phyloP scores from a whole-genome alignment of 1,140 invertebrate genomes.

The Brachionus paranguensis region DNA sequence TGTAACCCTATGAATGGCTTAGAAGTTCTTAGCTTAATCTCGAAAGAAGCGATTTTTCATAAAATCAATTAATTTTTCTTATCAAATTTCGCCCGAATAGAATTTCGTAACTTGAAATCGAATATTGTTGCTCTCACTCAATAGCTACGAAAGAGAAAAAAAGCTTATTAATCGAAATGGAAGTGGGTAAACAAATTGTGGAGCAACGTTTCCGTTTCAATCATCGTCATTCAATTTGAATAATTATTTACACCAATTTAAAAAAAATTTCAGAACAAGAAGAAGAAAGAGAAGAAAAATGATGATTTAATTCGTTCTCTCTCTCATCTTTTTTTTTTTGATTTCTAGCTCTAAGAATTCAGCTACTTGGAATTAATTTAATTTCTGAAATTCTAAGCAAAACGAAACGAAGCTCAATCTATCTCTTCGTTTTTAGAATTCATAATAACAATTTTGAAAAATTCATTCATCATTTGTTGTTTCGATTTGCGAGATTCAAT shows the following conservation, averaged over 20 bases:
- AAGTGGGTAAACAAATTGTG: neutral
- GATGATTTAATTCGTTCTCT: conserved; percentile 27
- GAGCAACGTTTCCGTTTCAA: conserved; percentile 10
- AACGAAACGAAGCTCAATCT: neutral
- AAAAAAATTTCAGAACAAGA: neutral
- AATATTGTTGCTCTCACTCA: conserved; percentile 24
- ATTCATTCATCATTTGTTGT: conserved; percentile 38
- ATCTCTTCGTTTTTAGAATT: conserved; percentile 26
- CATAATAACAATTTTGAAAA: neutral
- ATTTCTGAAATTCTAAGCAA: conserved; percentile 35
- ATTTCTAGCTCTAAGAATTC: conserved; percentile 3
- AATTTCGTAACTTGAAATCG: conserved; percentile 30
- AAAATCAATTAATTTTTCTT: conserved; percentile 35
- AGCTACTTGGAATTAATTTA: conserved; percentile 28
- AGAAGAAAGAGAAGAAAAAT: neutral
- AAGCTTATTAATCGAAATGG: conserved; percentile 28
- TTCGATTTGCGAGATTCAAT: conserved; percentile 32
- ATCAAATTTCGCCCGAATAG: conserved; percentile 21
- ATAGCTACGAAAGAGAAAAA: neutral
- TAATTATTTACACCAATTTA: conserved; percentile 20
- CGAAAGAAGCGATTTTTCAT: neutral
- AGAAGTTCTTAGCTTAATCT: neutral
- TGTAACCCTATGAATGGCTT: neutral
- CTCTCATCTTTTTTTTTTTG: neutral
- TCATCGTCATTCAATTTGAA: conserved; percentile 11